Evolutionary conservation across 1,140 invertebrate species (phyloP).

Genomic region (Coptotermes formosanus): DNA sequence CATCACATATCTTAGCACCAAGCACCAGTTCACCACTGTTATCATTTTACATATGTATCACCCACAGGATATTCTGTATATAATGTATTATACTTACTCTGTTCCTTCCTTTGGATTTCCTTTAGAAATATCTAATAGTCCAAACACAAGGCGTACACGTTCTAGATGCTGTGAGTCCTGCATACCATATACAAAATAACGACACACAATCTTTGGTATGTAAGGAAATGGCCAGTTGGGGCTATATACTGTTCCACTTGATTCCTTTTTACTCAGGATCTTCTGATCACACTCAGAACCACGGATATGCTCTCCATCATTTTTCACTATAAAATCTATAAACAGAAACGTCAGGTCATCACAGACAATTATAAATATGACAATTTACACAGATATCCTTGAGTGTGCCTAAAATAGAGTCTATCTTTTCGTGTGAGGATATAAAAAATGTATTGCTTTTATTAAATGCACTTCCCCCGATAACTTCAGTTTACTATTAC

Average conservation of each 20-base stretch:
- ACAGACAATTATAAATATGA: not conserved
- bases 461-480: too few species aligned
- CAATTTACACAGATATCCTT: too few species aligned
- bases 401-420: too few species aligned
- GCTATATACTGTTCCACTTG: conserved; percentile 86
- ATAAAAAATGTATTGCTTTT: too few species aligned
- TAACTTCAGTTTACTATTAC: too few species aligned
- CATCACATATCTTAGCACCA: too few species aligned
- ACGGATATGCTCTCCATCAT: conserved; percentile 87
- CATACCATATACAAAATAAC: conserved; percentile 97
- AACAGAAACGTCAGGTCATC: conserved; percentile 34
- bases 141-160: conserved; percentile 84
- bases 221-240: conserved; percentile 95
- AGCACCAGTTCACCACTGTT: too few species aligned
- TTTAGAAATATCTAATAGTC: conserved; percentile 86
- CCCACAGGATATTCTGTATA: not conserved
- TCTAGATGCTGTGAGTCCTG: conserved; percentile 94
- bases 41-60: too few species aligned
- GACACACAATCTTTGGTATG: conserved; percentile 91
- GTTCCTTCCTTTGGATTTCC: not conserved
- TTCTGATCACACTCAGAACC: conserved; percentile 97
- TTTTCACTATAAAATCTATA: conserved; percentile 90
- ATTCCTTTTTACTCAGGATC: conserved; percentile 90
- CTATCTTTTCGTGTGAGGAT: too few species aligned
- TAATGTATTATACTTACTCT: conserved; percentile 56